Conservation (phyloP, 2,797 vertebrate species). For the Anomalospiza imberbis region DNA sequence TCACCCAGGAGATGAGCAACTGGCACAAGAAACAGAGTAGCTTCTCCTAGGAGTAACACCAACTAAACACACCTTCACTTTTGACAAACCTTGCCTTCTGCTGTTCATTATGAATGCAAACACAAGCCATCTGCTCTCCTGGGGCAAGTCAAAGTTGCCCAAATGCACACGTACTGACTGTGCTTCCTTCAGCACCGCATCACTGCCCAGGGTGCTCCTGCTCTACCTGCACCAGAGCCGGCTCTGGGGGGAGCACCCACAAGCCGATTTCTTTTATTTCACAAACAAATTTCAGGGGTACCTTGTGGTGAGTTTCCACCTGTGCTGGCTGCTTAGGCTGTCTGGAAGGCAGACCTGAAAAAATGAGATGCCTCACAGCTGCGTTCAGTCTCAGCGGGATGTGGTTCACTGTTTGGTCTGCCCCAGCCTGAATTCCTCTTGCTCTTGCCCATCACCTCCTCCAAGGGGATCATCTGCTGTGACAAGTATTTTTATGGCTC, state of each 20-base stretch:
- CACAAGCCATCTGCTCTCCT: not conserved
- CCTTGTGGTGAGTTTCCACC: not conserved
- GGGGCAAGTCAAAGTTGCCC: not conserved
- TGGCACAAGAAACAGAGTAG: not conserved
- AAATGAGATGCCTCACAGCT: not conserved
- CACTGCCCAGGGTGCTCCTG: not conserved
- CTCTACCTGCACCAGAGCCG: not conserved
- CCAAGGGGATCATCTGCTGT: not conserved
- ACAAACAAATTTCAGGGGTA: not conserved
- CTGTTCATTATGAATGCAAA: not conserved
- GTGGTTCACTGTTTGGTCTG: not conserved
- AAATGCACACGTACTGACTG: fast-evolving
- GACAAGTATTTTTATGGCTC: not conserved
- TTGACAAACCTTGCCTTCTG: not conserved
- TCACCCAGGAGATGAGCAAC: not conserved
- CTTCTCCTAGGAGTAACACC: not conserved
- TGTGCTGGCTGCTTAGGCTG: not conserved
- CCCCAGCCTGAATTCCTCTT: not conserved
- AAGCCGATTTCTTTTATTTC: not conserved
- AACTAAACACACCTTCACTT: not conserved
- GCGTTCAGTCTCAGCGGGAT: fast-evolving
- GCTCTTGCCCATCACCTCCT: not conserved
- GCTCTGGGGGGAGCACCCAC: not conserved
- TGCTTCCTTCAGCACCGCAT: fast-evolving
- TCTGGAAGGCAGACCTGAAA: not conserved